Base-by-base conservation (phyloP, 2,797 vertebrate species). In the Epinephelus awoara region DNA sequence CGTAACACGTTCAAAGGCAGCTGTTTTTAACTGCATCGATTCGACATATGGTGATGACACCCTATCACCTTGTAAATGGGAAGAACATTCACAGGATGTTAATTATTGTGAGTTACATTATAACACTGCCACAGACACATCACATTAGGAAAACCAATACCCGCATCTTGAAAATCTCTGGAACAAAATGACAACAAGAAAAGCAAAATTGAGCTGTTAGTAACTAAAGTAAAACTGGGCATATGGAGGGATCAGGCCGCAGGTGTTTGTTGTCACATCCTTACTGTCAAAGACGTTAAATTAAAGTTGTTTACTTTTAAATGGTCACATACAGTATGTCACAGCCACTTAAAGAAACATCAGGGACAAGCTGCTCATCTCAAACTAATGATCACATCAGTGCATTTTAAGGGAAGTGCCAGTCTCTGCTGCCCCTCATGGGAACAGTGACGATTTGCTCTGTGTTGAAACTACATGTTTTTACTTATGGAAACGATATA, bases 301-400 rank as follows among this genome's bases (percentile, higher is more conserved):
- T 63, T 15, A 46, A 52, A 55, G 1, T 4, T 11, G 27, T 44
- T 59, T 69, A 23, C 62, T 75, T 62, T 47, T 2, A 74, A 71
- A 62, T 21, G 25, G 6, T 34, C 19, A 18, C 14, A 42, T 3
- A 40, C 17, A 55, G 21, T 7, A n/a, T 67, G 15, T 25, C 13
- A 58, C 19, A 66, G 19, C 5, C 52, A 25, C 12, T 15, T n/a
- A 67, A 44, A 73, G 55, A 64, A 29, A 65, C 14, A 69, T 0
- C 47, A 56, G 8, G 6, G 18, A 6, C 40, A 49, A 42, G n/a
- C 42, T 49, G n/a, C 56, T 61, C 13, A n/a, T 68, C 13, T 10
- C n/a, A 58, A 49, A 68, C 54, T 67, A 65, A 71, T 71, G 18
- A 65, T 61, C 23, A 27, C 27, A 38, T 72, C 58, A 50, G 3